Base-by-base conservation (phyloP, 23 tunicate genomes). In the Trididemnum clinides region DNA sequence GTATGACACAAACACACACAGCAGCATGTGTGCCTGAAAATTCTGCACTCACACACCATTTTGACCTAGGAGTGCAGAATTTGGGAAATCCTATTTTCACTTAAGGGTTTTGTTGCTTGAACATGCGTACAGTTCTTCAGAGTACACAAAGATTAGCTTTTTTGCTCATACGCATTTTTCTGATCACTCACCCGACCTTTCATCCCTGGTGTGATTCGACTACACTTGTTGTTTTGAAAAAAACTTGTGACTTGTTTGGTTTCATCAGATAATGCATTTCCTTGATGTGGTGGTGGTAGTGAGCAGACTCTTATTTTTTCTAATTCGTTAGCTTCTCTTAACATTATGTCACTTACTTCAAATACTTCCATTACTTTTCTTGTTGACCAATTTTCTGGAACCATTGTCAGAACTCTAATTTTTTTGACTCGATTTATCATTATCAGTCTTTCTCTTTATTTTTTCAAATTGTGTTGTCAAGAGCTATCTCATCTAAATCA, bases 41-140 rank as follows among this genome's bases (percentile, higher is more conserved):
- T 50, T 74, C 82, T 27, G 82, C 82, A 26, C 38, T 26, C 22
- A 77, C 82, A 77, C 82, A 77, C 65, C 82, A 77, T 50, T 77
- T 77, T 50, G 69, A 23, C 26, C 78, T 71, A 20, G 28, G 28
- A 19, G 5, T 33, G 27, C 33, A 33, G 50, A 36, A 39, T 27
- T 27, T 77, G 10, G 66, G 50, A 50, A 77, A 12, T 77, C 82
- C 82, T 15, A 77, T 35, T 20, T 44, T 35, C 18, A 77, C 7
- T 3, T 39, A 6, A 20, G 10, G 66, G 29, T 77, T 33, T 77
- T 20, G 38, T 50, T 77, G 33, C 25, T 77, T 77, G 15, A 77
- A 77, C 33, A 27, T 7, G 18, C 50, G 6, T 5, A 26, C 50
- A 35, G 21, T 36, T 74, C 29, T 77, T 77, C 82, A 77, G 19